Evolutionary conservation across 2,113 vertebrate genomes (phyloP), one percentile per base, ranked within the genome.

Genomic region (Guaruba guarouba): DNA sequence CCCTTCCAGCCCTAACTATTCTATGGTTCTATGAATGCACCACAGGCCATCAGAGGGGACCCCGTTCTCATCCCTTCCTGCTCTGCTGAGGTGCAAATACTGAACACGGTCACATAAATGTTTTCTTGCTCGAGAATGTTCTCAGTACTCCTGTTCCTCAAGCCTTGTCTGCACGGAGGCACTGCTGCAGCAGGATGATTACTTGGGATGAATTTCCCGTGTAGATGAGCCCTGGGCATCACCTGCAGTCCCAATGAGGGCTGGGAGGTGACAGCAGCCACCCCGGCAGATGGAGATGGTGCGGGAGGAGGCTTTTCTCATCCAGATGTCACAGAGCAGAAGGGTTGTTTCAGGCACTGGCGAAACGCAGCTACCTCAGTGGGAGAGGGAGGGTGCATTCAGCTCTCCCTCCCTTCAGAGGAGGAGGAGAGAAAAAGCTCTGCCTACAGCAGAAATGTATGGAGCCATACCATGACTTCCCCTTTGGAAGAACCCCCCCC

Each of bases 151-250:
- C n/a, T 51, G 12, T 75, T 90, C 48, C 71, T 85, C 41, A 31
- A 46, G 68, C 64, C 74, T 69, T 51, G 25, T 67, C 52, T 93
- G 28, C 59, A 6, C 0, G 0, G 63, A 55, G 57, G n/a, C 46
- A 22, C 7, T 6, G 3, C 37, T 54, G 77, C 52, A 49, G 74
- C 84, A 88, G 75, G 62, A 33, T 3, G 1, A 24, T 80, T 62
- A 13, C 0, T 0, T 31, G 18, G 70, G n/a, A 44, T 88, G 41
- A 66, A 51, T 70, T 88, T 46, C 67, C 75, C 4, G 0, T 15
- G 28, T 17, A 35, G 46, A 46, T 1, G 7, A 95, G 67, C 31
- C 68, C 68, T 88, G 75, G 39, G 46, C 73, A 67, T 83, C 84
- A 51, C n/a, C 71, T 77, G 3, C 77, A 67, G 49, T 43, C 52